phyloP scores from a whole-genome alignment of 92 coral and sea anemone genomes.

The Isaurus tuberculatus region DNA sequence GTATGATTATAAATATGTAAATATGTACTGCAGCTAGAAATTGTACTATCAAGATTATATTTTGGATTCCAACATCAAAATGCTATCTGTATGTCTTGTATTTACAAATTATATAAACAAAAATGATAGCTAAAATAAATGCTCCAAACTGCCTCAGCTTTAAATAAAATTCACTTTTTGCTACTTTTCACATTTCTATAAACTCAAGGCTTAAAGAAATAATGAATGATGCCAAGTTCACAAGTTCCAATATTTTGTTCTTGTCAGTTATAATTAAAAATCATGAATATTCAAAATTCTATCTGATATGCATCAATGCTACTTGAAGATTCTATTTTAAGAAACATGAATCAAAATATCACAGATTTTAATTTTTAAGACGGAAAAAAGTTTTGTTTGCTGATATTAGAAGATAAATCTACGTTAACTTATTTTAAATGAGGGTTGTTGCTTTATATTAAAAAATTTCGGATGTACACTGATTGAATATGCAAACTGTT shows the following conservation, averaged over 20 bases:
- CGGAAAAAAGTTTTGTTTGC: constrained; percentile 13
- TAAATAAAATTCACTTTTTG: too few relatives aligned
- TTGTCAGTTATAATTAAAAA: background rate
- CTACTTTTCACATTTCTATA: too few relatives aligned
- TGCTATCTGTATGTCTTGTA: too few relatives aligned
- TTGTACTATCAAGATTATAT: too few relatives aligned
- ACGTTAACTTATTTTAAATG: background rate
- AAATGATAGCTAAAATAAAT: too few relatives aligned
- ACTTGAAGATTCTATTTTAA: constrained; percentile 25
- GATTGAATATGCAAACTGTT: background rate
- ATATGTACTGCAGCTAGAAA: too few relatives aligned
- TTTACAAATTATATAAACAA: too few relatives aligned
- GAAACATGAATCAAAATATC: background rate
- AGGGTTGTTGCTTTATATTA: background rate
- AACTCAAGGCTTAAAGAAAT: too few relatives aligned
- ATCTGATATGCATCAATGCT: background rate
- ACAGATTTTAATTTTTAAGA: background rate
- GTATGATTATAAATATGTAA: too few relatives aligned
- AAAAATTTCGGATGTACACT: background rate
- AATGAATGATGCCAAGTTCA: too few relatives aligned
- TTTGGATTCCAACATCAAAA: too few relatives aligned
- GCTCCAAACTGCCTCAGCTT: too few relatives aligned
- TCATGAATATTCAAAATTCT: constrained; percentile 12
- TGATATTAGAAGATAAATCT: background rate
- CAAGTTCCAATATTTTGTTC: background rate